Evolutionary conservation across 2,113 vertebrate genomes (phyloP), one percentile per base, ranked within the genome.

Genomic region (Caretta caretta): DNA sequence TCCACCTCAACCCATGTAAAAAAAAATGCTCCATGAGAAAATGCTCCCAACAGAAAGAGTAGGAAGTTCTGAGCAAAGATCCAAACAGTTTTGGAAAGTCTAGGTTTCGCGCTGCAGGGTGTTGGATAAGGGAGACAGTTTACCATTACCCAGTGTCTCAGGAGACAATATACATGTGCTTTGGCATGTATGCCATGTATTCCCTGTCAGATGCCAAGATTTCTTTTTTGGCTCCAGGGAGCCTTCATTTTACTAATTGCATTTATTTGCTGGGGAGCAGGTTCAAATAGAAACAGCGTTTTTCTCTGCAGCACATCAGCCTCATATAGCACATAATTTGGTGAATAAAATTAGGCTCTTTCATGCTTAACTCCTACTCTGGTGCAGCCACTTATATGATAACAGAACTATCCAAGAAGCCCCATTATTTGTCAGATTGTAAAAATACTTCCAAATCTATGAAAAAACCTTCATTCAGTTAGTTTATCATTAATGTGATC

Each of bases 221-320:
- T 96, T 93, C 89, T 69, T 88, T 94, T 89, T 51, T 88, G 83
- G 49, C 95, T 83, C 91, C 88, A 56, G 83, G 83, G 83, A 94
- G 35, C 79, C 50, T 96, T 97, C 92, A 87, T 65, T 96, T 96
- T 88, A 95, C 96, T 92, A 91, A 94, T 90, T 94, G 65, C 76
- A 92, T 93, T 83, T 94, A 86, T 51, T 93, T 90, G 11, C 42
- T 54, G 38, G 11, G 25, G 57, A 94, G 42, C 5, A 0, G n/a
- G 79, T 2, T 31, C 88, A 84, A 90, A 87, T 91, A 49, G 89
- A 76, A 93, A 25, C 83, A 53, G 2, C 2, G 13, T 85, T 95
- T 92, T 62, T 84, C 80, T 91, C 51, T 80, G 88, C 31, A 93
- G 90, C 90, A 53, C 50, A 82, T 86, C 11, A 3, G 75, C 91